These are phyloP conservation scores for Eulithis testata DNA, from an alignment of 2,888 invertebrate genomes.

Conservation along the genomic window DNA sequence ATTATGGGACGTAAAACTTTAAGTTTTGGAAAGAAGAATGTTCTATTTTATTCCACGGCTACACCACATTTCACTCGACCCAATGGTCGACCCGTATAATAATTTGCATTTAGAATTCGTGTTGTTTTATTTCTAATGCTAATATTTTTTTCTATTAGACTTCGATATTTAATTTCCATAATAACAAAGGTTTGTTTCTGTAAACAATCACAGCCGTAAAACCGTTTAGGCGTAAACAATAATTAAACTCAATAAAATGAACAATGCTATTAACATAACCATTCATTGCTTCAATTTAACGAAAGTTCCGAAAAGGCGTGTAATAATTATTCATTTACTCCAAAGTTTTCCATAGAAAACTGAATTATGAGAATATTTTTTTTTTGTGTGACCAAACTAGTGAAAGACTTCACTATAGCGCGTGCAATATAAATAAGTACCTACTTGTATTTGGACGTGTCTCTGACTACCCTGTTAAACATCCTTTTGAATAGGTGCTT, in stretches of 20 bases:
- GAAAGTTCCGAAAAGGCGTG: constrained; percentile 6
- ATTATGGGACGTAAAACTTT: constrained; percentile 36
- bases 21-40: constrained; percentile 22
- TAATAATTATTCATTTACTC: constrained; percentile 2
- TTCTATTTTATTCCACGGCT: background rate
- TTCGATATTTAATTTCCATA: constrained; percentile 33
- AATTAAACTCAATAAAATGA: constrained; percentile 34
- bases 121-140: background rate
- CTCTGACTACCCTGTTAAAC: background rate
- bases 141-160: constrained; percentile 1
- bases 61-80: background rate
- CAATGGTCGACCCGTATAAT: background rate
- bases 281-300: constrained; percentile 17
- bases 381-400: background rate
- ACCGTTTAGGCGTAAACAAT: constrained; percentile 33
- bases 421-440: too few species aligned
- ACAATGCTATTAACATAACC: constrained; percentile 32
- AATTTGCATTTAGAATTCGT: background rate
- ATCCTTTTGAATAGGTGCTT: too few species aligned
- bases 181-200: constrained; percentile 34
- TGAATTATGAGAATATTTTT: background rate
- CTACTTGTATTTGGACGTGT: background rate
- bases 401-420: too few species aligned
- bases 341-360: constrained; percentile 8
- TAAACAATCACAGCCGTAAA: constrained; percentile 33